Conservation (phyloP, 2,888 invertebrate species). For the Odiellus spinosus region DNA sequence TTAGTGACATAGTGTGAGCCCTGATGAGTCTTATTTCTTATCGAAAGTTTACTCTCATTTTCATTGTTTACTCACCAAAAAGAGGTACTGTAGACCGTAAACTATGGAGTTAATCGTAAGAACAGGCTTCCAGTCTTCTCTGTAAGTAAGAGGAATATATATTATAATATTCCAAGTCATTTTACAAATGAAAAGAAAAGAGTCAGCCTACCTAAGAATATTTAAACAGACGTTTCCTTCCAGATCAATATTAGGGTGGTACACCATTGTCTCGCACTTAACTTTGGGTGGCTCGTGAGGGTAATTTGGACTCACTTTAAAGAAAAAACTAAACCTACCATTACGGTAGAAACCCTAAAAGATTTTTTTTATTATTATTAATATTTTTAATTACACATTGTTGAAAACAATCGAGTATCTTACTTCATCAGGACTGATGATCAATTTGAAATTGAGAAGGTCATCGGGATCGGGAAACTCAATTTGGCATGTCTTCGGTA, state of each 20-base stretch:
- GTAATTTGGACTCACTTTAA: constrained; percentile 93
- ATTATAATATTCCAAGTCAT: too few species aligned
- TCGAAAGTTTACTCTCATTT: too few species aligned
- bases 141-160: too few species aligned
- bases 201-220: constrained; percentile 54
- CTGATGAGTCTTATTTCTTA: too few species aligned
- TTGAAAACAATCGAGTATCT: constrained; percentile 18
- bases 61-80: too few species aligned
- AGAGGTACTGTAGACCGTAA: constrained; percentile 91
- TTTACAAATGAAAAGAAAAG: too few species aligned
- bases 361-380: neutral
- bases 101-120: constrained; percentile 94
- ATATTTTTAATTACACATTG: too few species aligned
- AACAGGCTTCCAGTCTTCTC: constrained; percentile 90
- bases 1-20: too few species aligned
- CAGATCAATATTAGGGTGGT: constrained; percentile 95
- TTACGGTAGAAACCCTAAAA: constrained; percentile 37
- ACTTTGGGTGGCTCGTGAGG: constrained; percentile 98
- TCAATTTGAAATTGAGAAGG: constrained; percentile 82
- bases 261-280: constrained; percentile 85
- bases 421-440: constrained; percentile 90
- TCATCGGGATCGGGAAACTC: constrained; percentile 95
- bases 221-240: constrained; percentile 96
- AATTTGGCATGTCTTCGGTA: constrained; percentile 89
- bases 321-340: constrained; percentile 88